These are phyloP conservation scores for Eulacestoma nigropectus DNA, from an alignment of 2,113 vertebrate genomes.

Conservation along the genomic window DNA sequence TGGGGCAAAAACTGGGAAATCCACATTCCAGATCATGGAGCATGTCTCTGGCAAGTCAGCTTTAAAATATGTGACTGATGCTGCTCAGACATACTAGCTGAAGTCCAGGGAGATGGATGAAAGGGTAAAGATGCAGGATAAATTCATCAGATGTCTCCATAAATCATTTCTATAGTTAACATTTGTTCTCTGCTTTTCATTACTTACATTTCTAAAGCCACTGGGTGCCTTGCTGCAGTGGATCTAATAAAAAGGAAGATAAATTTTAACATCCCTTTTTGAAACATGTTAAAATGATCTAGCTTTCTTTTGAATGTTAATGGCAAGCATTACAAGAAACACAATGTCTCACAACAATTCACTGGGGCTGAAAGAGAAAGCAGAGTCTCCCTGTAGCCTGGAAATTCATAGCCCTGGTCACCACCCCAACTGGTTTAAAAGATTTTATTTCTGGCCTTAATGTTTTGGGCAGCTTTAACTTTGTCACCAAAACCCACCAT, in stretches of 20 bases:
- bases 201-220: conserved; percentile 50
- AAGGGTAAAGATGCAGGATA: conserved; percentile 42
- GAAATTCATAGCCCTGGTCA: not conserved
- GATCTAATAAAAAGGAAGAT: conserved; percentile 49
- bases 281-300: conserved; percentile 44
- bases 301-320: conserved; percentile 31
- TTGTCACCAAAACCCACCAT: not conserved
- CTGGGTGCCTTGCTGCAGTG: conserved; percentile 18
- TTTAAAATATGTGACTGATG: conserved; percentile 8
- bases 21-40: conserved; percentile 1
- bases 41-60: not conserved
- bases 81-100: not conserved
- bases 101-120: conserved; percentile 26
- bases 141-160: conserved; percentile 53
- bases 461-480: not conserved
- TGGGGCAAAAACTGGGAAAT: conserved; percentile 24
- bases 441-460: not conserved
- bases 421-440: not conserved
- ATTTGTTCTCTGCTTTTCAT: conserved; percentile 46
- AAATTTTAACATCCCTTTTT: conserved; percentile 49
- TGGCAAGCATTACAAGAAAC: not conserved
- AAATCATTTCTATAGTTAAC: conserved; percentile 39
- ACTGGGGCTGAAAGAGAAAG: not conserved
- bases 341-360: not conserved
- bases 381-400: not conserved